Evolutionary conservation across 1,140 invertebrate genomes (phyloP), one percentile per base, ranked within the genome.

Genomic region (Mylabris phalerata): DNA sequence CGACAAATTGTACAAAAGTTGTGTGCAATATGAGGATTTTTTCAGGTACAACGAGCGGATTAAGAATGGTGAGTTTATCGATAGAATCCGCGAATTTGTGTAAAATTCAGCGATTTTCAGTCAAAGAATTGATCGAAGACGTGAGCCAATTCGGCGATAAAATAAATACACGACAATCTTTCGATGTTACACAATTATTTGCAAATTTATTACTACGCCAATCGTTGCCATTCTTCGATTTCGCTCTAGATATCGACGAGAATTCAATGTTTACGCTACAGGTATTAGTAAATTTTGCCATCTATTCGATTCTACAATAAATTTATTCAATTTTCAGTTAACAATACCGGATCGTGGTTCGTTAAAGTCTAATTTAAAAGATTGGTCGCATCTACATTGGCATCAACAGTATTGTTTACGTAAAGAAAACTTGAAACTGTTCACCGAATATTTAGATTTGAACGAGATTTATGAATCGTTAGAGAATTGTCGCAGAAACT

Each of bases 181-280:
- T 19, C 42, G 38, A 55, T 46, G 11, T 62, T n/a, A 65, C 60
- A 2, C 44, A 60, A 41, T 44, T 62, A 13, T 49, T 62, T n/a
- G 47, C 57, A 19, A 45, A 60, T 32, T 40, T 65, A 13, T 11
- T 62, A 27, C 25, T 62, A 25, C 39, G 51, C n/a, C 42, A 55
- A 2, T 57, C 63, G 3, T 47, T 62, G 40, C 62, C 59, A n/a
- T 10, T 66, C 10, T 62, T 66, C 47, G 58, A 62, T 40, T 40
- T 64, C 6, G 42, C 47, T 1, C 25, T 64, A 39, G 64, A 61
- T 40, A 47, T 61, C 4, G 54, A 64, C 19, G 43, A 56, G 26
- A 24, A 61, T 3, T 56, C 41, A 2, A 48, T 48, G 19, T 64
- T 58, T 40, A 58, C 61, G 25, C 41, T 63, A 7, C 42, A 61